Evolutionary conservation across 2,888 invertebrate genomes (phyloP).

Genomic region (Diplazon laetatorius): DNA sequence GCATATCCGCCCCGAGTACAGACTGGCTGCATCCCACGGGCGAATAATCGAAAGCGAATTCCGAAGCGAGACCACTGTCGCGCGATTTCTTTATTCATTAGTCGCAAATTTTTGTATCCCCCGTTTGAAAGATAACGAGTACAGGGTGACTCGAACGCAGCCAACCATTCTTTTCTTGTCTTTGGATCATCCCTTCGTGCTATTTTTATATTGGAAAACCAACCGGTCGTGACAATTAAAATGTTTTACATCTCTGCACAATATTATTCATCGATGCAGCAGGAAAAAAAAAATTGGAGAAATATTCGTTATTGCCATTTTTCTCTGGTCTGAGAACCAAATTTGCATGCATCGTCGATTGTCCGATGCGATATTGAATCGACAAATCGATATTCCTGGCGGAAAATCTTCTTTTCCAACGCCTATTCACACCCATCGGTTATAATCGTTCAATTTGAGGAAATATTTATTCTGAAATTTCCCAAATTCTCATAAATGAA

Average conservation of each 20-base stretch:
- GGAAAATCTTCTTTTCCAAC: too few relatives aligned
- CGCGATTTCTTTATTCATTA: conserved; percentile 73
- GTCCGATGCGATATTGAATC: too few relatives aligned
- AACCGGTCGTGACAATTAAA: background rate
- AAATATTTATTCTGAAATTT: too few relatives aligned
- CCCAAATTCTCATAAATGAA: background rate
- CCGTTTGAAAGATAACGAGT: conserved; percentile 11
- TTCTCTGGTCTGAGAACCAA: too few relatives aligned
- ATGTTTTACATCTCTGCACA: background rate
- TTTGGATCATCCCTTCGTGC: too few relatives aligned
- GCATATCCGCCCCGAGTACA: conserved; percentile 17
- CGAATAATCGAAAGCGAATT: conserved; percentile 65
- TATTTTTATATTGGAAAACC: background rate
- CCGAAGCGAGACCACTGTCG: conserved; percentile 56
- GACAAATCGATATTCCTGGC: too few relatives aligned
- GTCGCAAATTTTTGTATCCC: conserved; percentile 69
- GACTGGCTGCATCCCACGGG: conserved; percentile 38
- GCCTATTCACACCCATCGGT: background rate
- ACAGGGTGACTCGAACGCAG: background rate
- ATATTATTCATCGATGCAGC: background rate
- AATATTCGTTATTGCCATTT: too few relatives aligned
- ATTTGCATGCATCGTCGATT: too few relatives aligned
- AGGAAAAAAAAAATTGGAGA: too few relatives aligned
- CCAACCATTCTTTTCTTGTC: background rate
- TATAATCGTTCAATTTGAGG: too few relatives aligned